Percentiles rank a stretch among this genome's conserved stretches.
Conservation (phyloP, 1,140 invertebrate species). For the Drosophila obscura region DNA sequence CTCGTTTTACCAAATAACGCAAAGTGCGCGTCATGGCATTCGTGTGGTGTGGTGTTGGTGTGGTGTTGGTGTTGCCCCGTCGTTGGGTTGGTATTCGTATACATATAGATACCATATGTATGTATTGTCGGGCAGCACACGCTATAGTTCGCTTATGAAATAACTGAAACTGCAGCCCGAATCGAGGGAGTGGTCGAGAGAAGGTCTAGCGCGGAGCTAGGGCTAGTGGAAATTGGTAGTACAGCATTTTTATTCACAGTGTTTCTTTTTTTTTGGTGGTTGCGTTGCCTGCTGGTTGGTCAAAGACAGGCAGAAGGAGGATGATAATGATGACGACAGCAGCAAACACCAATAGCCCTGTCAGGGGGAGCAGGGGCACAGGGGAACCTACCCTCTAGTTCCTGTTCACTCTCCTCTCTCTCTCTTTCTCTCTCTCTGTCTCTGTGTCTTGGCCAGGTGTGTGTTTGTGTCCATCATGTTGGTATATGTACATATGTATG, state of each 20-base stretch:
- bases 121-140: constrained; percentile 32
- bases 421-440: background rate
- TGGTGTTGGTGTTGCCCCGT: constrained; percentile 14
- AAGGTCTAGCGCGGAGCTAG: constrained; percentile 52
- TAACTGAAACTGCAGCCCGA: constrained; percentile 43
- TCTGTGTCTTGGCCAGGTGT: constrained; percentile 18
- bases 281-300: constrained; percentile 66
- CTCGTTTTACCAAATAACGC: constrained; percentile 81
- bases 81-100: constrained; percentile 11
- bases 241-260: constrained; percentile 16
- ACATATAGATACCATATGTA: background rate
- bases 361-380: constrained; percentile 4
- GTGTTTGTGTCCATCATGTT: constrained; percentile 2
- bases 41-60: constrained; percentile 23
- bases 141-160: constrained; percentile 54
- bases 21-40: constrained; percentile 67
- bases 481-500: background rate
- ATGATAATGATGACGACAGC: constrained; percentile 62
- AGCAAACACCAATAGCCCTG: constrained; percentile 1
- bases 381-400: constrained; percentile 55
- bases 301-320: constrained; percentile 52
- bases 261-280: constrained; percentile 65
- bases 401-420: background rate
- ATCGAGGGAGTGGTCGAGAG: constrained; percentile 64
- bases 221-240: constrained; percentile 73